phyloP scores from a whole-genome alignment of 2,888 invertebrate species.

The Trachelus troglodyta region DNA sequence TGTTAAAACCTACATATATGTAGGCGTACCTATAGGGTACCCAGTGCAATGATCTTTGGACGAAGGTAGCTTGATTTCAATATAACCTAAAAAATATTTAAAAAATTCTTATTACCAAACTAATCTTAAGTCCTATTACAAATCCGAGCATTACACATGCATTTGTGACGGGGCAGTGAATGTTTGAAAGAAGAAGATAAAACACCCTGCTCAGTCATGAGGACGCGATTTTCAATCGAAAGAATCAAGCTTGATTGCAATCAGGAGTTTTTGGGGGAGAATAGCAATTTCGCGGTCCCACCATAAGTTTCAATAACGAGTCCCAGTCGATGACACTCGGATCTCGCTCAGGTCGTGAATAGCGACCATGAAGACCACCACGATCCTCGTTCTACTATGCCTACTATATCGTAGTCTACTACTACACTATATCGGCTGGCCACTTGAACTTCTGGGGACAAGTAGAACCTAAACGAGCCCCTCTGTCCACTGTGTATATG shows the following conservation, averaged over 20 bases:
- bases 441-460: conserved; percentile 33
- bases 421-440: neutral
- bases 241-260: conserved; percentile 55
- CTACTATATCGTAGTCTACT: neutral
- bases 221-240: neutral
- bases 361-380: conserved; percentile 30
- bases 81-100: neutral
- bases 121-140: neutral
- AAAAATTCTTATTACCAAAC: neutral
- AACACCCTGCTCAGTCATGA: neutral
- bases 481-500: conserved; percentile 18
- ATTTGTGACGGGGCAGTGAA: neutral
- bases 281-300: conserved; percentile 4
- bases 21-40: neutral
- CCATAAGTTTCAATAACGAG: conserved; percentile 47
- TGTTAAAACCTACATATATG: neutral
- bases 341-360: conserved; percentile 36
- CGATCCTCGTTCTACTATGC: neutral
- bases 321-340: conserved; percentile 41
- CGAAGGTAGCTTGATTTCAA: no score
- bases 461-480: conserved; percentile 52
- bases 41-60: neutral
- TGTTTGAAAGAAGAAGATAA: neutral
- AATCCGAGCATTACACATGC: neutral
- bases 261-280: conserved; percentile 34